phyloP scores from a whole-genome alignment of 2,113 vertebrate species.

The Coturnix japonica region DNA sequence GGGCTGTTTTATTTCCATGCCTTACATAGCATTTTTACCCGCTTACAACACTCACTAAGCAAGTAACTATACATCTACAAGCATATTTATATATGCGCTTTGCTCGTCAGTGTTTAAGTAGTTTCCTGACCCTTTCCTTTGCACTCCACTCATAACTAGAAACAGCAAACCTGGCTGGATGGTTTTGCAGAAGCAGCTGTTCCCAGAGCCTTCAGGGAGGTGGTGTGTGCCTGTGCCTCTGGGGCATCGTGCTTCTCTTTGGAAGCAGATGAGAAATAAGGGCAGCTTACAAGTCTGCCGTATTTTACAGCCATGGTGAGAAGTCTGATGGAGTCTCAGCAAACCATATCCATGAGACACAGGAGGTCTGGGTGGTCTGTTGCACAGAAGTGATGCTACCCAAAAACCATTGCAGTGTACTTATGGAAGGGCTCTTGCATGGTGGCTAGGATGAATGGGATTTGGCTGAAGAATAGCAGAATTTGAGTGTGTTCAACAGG shows the following conservation, averaged over 20 bases:
- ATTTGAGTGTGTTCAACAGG: background rate
- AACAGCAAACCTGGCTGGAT: rapidly evolving
- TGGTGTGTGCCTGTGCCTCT: background rate
- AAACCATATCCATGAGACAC: rapidly evolving
- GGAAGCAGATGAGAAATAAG: background rate
- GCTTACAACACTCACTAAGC: background rate
- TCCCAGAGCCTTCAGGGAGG: background rate
- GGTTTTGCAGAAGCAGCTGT: rapidly evolving
- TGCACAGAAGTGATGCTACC: background rate
- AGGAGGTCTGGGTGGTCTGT: background rate
- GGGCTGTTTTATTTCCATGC: background rate
- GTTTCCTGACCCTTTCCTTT: too few species aligned
- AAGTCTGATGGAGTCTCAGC: rapidly evolving
- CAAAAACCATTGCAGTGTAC: background rate
- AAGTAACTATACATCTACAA: background rate
- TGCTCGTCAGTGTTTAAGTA: rapidly evolving
- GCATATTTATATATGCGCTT: rapidly evolving
- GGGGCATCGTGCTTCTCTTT: rapidly evolving
- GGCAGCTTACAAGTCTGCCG: background rate
- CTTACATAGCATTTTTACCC: background rate
- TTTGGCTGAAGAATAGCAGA: background rate
- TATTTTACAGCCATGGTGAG: background rate
- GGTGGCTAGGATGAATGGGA: background rate
- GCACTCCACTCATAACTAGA: rapidly evolving
- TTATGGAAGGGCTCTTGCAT: background rate